Evolutionary conservation across 1,140 invertebrate genomes (phyloP), one percentile per base, ranked within the genome.

Genomic region (Bombus cullumanus): DNA sequence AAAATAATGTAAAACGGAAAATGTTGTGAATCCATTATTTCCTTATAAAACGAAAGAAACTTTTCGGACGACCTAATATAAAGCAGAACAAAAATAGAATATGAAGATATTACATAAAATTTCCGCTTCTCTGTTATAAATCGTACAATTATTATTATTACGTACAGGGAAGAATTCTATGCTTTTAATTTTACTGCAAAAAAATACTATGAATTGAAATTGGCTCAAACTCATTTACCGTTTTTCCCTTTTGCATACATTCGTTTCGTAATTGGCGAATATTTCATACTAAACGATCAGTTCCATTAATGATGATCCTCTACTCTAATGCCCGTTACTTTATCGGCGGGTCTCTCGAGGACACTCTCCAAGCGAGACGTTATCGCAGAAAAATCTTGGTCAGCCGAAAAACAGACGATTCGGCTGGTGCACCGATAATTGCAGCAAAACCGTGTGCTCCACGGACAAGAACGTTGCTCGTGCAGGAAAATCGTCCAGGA

Each of bases 401-500:
- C 73, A 71, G 34, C 37, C 34, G 37, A 69, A 37, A 78, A 78
- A 47, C 74, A 59, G 64, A 43, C 34, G 73, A 28, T 79, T 57
- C 53, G 25, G 25, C 64, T 43, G 47, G 77, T 68, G 79, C 64
- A 69, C 81, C 62, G 81, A 87, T 86, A 82, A 90, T 90, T 86
- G 86, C 84, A 62, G 76, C 81, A 77, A 83, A 88, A 90, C 76
- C 89, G 71, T 85, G 59, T 83, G 83, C 39, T 80, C 75, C 57
- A 34, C 81, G 66, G 72, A 83, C 73, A 83, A 86, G 88, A 89
- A 86, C 78, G 43, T 75, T 74, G 28, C 41, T 31, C 22, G 34
- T 8, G 22, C 13, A 34, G 64, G 81, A 53, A 43, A 41, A 86
- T 77, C 76, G 78, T 57, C n/a, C 76, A 28, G n/a, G 41, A 82